A percentile compares a stretch with the other conserved stretches of the same genome.
Evolutionary conservation across 35 echinoderm and acorn worm genomes (phyloP).

Genomic region (Strongylocentrotus purpuratus): DNA sequence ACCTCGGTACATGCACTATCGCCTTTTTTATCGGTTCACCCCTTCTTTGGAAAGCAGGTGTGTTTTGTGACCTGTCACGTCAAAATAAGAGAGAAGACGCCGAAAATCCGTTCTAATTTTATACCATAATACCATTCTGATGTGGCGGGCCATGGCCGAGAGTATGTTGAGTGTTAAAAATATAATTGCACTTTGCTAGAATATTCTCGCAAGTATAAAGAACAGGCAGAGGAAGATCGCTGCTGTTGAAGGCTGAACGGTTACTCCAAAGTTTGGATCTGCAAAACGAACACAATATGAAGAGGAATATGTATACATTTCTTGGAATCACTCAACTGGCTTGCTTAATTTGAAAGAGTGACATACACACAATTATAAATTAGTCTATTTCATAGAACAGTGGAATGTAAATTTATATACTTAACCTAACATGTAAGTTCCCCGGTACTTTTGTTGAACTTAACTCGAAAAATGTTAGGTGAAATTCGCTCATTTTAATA

Average conservation of each 20-base stretch:
- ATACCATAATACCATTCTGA: background rate
- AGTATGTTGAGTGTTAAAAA: background rate
- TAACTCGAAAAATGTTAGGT: no score
- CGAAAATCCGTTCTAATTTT: background rate
- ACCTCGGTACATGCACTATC: background rate
- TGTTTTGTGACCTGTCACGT: background rate
- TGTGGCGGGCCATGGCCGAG: background rate
- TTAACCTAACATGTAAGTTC: no score
- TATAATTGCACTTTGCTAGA: background rate
- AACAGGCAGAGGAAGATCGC: background rate
- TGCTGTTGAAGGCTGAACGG: background rate
- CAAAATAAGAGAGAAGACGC: background rate
- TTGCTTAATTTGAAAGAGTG: no score
- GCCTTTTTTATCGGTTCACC: background rate
- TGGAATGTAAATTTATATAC: no score
- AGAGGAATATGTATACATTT: no score
- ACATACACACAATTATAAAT: no score
- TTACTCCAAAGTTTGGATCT: background rate
- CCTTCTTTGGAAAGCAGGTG: background rate
- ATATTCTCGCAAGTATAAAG: background rate
- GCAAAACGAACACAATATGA: background rate
- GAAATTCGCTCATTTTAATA: no score
- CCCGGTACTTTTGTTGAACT: no score
- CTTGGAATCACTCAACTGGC: no score
- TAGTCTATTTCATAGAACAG: no score